Conservation (phyloP, 2,797 vertebrate genomes). For the Myotis myotis region DNA sequence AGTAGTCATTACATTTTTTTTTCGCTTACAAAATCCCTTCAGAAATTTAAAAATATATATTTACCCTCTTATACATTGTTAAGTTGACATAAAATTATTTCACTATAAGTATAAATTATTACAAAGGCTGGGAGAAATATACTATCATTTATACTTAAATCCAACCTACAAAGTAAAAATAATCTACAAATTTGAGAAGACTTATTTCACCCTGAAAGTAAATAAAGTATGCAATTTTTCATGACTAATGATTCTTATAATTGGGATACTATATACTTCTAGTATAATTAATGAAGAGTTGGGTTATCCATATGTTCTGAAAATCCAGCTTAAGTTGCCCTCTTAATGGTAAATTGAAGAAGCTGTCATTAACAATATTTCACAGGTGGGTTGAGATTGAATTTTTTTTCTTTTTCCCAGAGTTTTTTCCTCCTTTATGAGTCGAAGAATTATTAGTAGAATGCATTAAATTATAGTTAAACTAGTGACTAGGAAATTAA, state of each 20-base stretch:
- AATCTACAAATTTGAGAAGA: slow-evolving; percentile 16
- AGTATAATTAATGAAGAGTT: slow-evolving; percentile 54
- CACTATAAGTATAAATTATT: background rate
- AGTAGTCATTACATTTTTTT: background rate
- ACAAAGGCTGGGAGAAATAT: background rate
- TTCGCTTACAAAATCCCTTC: background rate
- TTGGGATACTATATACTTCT: slow-evolving; percentile 31
- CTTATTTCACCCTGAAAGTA: slow-evolving; percentile 47
- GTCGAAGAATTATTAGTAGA: background rate
- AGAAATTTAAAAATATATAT: background rate
- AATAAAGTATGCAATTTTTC: slow-evolving; percentile 11
- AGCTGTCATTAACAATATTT: slow-evolving; percentile 59
- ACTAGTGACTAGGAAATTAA: no score
- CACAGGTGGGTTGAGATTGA: slow-evolving; percentile 43
- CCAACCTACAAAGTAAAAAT: background rate
- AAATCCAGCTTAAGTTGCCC: slow-evolving; percentile 23
- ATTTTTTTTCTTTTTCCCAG: slow-evolving; percentile 19
- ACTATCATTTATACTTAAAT: slow-evolving; percentile 22
- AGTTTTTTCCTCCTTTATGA: background rate
- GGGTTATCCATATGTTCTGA: slow-evolving; percentile 11
- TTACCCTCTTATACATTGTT: background rate
- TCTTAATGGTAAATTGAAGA: slow-evolving; percentile 39
- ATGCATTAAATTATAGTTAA: background rate
- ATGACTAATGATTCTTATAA: slow-evolving; percentile 22
- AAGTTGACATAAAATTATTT: slow-evolving; percentile 22